Base-by-base conservation (phyloP, 2,797 vertebrate species). In the Channallabes apus region DNA sequence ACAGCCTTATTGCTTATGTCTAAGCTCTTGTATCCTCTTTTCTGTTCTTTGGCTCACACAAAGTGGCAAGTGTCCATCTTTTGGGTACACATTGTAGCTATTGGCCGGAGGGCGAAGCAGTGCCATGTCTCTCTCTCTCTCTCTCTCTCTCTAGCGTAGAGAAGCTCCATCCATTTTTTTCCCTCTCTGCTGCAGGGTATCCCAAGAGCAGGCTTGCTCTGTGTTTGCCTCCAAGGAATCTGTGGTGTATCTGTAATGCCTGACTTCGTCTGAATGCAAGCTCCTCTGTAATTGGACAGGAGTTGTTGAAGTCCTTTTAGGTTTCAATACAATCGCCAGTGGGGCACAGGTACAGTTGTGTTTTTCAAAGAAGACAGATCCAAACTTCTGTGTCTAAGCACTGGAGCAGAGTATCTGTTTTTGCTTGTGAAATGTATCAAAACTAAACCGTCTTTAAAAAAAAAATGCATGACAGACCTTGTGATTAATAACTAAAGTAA, bases 1-100 rank as follows among this genome's bases (percentile, higher is more conserved):
- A 94, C 84, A 90, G 89, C 61, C 89, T 90, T 88, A 92, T 91
- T 93, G 90, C 91, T 93, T 65, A 59, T 89, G 88, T 79, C 88
- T 90, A 89, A 89, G 90, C 65, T 85, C 64, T 71, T 54, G n/a
- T 59, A 82, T 90, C 59, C 85, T 88, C 82, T 90, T 69, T 86
- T 61, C 82, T 80, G 24, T 65, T 91, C 71, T 72, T 87, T 90
- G 86, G 85, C 87, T 87, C 68, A 79, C 59, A 80, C 69, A 82
- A 86, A 89, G 85, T 87, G 89, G 84, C 84, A 90, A 84, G 67
- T 51, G 87, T 81, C 38, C 2, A 1, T 38, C 54, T 84, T 90
- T 84, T 87, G 89, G 88, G 83, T 71, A 76, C 87, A 85, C 83
- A 72, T 46, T 6, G 87, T 87, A 86, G 75, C 24, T 73, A 68